phyloP scores from a whole-genome alignment of 2,888 invertebrate species.

The Apeira syringaria region DNA sequence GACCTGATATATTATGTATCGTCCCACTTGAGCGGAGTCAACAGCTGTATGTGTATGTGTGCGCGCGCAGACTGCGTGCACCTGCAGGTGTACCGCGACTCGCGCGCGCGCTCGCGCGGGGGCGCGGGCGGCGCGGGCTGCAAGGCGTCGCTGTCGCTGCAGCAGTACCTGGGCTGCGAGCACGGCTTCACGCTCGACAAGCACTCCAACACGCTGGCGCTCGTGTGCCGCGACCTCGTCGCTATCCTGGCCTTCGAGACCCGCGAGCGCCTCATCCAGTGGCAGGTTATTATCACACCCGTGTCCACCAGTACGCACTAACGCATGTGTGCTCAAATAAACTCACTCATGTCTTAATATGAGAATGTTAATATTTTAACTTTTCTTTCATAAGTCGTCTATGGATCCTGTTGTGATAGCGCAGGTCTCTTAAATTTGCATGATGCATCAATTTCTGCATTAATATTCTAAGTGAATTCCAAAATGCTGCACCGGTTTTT shows the following conservation, averaged over 20 bases:
- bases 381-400: too few relatives aligned
- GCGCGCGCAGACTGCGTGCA: slow-evolving; percentile 90
- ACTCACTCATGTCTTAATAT: too few relatives aligned
- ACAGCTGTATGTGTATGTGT: not conserved
- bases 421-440: too few relatives aligned
- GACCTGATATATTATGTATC: too few relatives aligned
- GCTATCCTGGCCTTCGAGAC: slow-evolving; percentile 94
- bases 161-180: slow-evolving; percentile 93
- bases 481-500: too few relatives aligned
- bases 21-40: too few relatives aligned
- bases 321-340: too few relatives aligned
- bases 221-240: slow-evolving; percentile 93
- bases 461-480: too few relatives aligned
- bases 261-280: slow-evolving; percentile 93
- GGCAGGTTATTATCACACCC: slow-evolving; percentile 89
- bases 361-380: too few relatives aligned
- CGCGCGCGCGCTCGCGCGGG: slow-evolving; percentile 88
- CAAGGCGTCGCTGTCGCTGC: slow-evolving; percentile 92
- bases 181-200: slow-evolving; percentile 94
- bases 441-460: too few relatives aligned
- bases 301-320: too few relatives aligned
- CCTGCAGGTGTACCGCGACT: slow-evolving; percentile 93
- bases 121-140: slow-evolving; percentile 75
- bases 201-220: slow-evolving; percentile 94
- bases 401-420: too few relatives aligned